Base-by-base conservation (phyloP, 1,140 invertebrate species). In the Scaptodrosophila lebanonensis region DNA sequence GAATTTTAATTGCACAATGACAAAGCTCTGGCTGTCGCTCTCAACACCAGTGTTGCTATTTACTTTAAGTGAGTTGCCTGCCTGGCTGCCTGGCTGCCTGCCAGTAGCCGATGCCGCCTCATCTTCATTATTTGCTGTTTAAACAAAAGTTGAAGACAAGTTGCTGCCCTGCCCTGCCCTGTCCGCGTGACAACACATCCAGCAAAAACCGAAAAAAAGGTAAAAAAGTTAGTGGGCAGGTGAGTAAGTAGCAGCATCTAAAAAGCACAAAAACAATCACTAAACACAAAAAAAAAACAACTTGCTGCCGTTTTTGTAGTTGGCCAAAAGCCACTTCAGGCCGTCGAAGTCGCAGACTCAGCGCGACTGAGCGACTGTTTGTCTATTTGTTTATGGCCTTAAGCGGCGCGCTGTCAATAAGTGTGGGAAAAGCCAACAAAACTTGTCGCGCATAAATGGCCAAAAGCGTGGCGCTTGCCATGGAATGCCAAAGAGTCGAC, bases 1-100 rank as follows among this genome's bases (percentile, higher is more conserved):
- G 49, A 77, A 73, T 77, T 68, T 77, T 77, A 77, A 79, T 77
- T 77, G 73, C 73, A 77, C 73, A 77, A 77, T 77, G 73, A 77
- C 73, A 73, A 77, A 77, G 73, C 75, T 79, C 73, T 72, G 64
- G 56, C 17, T 50, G 53, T 25, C 32, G 3, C 22, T 25, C 22
- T 3, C 3, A 8, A 4, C 22, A 25, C 22, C 3, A 25, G n/a
- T n/a, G n/a, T 25, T 3, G 22, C 3, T 25, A 25, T 25, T 8
- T 25, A n/a, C 22, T 25, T 8, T 25, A 25, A 25, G 22, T n/a
- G n/a, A n/a, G n/a, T n/a, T n/a, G n/a, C n/a, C n/a, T n/a, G n/a
- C n/a, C n/a, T n/a, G n/a, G n/a, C n/a, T n/a, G n/a, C n/a, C n/a
- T n/a, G n/a, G n/a, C 36, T 20, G 32, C 29, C 22, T 6, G 25